Conservation (phyloP, 1,140 invertebrate species). For the Leguminivora glycinivorella region DNA sequence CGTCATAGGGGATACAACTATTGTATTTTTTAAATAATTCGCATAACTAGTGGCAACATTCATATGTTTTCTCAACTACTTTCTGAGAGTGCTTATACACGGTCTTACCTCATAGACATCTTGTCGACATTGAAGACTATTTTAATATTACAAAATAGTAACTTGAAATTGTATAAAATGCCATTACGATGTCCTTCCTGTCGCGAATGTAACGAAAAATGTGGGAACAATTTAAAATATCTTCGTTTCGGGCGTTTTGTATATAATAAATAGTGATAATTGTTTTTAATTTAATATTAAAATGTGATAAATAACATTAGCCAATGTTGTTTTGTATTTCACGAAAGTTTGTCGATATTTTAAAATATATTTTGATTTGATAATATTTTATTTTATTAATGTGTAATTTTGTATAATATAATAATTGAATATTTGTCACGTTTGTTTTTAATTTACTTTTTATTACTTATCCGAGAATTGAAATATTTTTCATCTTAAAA, state of each 20-base stretch:
- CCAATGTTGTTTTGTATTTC: not conserved
- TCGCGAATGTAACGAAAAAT: constrained; percentile 28
- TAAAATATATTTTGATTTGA: not conserved
- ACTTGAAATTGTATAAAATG: not conserved
- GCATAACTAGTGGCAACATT: too few relatives aligned
- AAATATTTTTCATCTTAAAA: too few relatives aligned
- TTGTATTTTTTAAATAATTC: too few relatives aligned
- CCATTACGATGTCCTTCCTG: not conserved
- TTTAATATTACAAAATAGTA: not conserved
- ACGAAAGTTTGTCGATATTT: not conserved
- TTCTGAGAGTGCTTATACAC: too few relatives aligned
- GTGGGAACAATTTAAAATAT: constrained; percentile 29
- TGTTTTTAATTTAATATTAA: constrained; percentile 13
- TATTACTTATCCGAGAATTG: too few relatives aligned
- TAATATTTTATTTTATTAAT: not conserved
- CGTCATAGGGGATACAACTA: too few relatives aligned
- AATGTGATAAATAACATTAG: not conserved
- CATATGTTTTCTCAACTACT: too few relatives aligned
- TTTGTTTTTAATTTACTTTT: too few relatives aligned
- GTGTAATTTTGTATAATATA: not conserved
- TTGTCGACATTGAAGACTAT: too few relatives aligned
- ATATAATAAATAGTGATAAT: constrained; percentile 19
- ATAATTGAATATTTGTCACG: not conserved
- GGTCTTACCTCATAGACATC: too few relatives aligned
- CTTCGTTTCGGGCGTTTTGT: constrained; percentile 25